Evolutionary conservation across 2,113 vertebrate genomes (phyloP), one percentile per base, ranked within the genome.

Genomic region (Scomber scombrus): DNA sequence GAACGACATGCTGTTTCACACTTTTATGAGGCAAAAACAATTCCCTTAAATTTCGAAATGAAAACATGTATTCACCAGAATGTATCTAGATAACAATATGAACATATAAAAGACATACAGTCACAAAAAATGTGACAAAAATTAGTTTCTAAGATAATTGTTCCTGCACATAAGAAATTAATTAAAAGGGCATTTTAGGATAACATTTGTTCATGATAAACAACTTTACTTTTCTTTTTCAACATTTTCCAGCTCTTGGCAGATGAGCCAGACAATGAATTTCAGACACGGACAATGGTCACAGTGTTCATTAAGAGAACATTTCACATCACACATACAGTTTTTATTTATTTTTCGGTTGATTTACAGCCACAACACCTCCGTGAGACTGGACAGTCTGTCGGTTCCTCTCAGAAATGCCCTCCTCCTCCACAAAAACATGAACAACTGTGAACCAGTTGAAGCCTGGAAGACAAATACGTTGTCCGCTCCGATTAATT

Each of bases 401-500:
- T 52, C 21, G 19, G 64, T 57, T 46, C 21, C 2, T 31, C 61
- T 68, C 87, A 58, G 3, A 71, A 21, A 55, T 60, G 71, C 68
- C 65, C 64, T 82, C 79, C 60, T 80, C 71, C 82, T 40, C 34
- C 86, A 60, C 80, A 75, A 69, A 29, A 76, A 56, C 61, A 51
- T 18, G 0, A 29, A 61, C 73, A 72, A 31, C 78, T 63, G 54
- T 13, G 11, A 82, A 82, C 68, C 76, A 70, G 70, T 81, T 69
- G 69, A 79, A 80, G 89, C 85, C 89, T 65, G 71, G 63, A 89
- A 85, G 87, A 89, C 82, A 84, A 85, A 89, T 74, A 84, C 10
- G 74, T 77, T 79, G 85, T 89, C 89, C 66, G 70, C 86, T 88
- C 79, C 7, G 60, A 91, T 91, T 89, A 67, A 89, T 91, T 87